These are phyloP conservation scores for Sphaerophoria taeniata DNA, from an alignment of 2,888 invertebrate genomes.

Conservation along the genomic window DNA sequence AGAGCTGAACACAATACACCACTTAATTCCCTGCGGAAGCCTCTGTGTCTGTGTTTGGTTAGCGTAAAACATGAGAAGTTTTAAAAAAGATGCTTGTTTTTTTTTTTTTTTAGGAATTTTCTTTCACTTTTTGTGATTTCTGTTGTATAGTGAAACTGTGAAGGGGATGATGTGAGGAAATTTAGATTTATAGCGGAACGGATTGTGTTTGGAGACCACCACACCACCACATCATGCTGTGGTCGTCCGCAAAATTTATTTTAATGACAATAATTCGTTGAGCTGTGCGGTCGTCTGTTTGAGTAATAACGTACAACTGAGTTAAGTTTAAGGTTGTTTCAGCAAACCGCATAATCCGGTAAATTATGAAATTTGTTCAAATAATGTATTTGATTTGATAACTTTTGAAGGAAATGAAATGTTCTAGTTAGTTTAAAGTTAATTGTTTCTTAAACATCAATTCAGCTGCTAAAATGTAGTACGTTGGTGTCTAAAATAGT, in stretches of 20 bases:
- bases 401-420: no score
- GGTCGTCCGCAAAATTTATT: conserved; percentile 52
- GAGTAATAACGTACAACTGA: conserved; percentile 45
- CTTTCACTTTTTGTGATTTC: no score
- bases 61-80: conserved; percentile 62
- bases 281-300: conserved; percentile 18
- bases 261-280: conserved; percentile 44
- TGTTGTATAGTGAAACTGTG: no score
- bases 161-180: conserved; percentile 1
- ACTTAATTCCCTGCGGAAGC: conserved; percentile 54
- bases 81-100: conserved; percentile 6
- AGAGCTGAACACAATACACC: conserved; percentile 10
- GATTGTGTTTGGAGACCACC: conserved; percentile 29
- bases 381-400: no score
- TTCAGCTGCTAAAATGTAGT: no score
- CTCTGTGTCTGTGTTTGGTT: conserved; percentile 38
- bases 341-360: no score
- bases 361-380: no score
- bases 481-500: no score
- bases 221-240: conserved; percentile 3
- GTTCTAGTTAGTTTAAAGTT: no score
- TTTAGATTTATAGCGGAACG: conserved; percentile 63
- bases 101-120: no score
- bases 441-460: no score
- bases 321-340: not conserved